phyloP scores from a whole-genome alignment of 2,797 vertebrate genomes.

The Spizella passerina region DNA sequence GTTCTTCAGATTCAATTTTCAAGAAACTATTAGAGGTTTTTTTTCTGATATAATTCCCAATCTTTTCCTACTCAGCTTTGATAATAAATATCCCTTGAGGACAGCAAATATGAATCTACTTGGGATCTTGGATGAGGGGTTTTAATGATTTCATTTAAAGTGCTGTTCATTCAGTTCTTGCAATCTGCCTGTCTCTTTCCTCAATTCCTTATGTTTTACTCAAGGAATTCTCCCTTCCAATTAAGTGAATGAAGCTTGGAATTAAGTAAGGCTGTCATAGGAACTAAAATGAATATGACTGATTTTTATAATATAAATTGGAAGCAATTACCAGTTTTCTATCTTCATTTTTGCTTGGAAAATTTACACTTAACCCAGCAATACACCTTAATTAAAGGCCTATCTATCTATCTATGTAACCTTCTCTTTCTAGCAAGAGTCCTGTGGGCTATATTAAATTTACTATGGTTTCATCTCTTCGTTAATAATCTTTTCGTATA shows the following conservation, averaged over 20 bases:
- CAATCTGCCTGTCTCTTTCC: conserved; percentile 13
- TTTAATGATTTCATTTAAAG: conserved; percentile 58
- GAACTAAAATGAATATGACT: conserved; percentile 52
- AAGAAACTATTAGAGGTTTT: not conserved
- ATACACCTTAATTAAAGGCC: conserved; percentile 64
- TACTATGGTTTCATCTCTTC: not conserved
- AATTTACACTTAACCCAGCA: conserved; percentile 59
- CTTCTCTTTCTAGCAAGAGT: conserved; percentile 47
- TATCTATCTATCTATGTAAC: conserved; percentile 34
- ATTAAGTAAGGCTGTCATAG: conserved; percentile 44
- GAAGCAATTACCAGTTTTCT: conserved; percentile 63
- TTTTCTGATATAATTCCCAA: conserved; percentile 30
- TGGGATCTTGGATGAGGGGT: not conserved
- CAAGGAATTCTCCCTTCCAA: conserved; percentile 22
- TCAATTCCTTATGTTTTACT: conserved; percentile 3
- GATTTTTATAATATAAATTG: conserved; percentile 62
- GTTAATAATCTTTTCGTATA: conserved; percentile 33
- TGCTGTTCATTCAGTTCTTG: conserved; percentile 5
- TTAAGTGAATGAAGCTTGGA: conserved; percentile 60
- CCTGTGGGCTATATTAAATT: conserved; percentile 24
- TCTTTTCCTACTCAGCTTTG: conserved; percentile 44
- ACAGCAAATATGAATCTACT: conserved; percentile 53
- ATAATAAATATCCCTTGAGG: conserved; percentile 49
- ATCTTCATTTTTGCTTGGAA: conserved; percentile 37
- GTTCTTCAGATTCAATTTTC: conserved; percentile 18